Evolutionary conservation across 2,113 vertebrate genomes (phyloP).

Genomic region (Thalassarche chlororhynchos): DNA sequence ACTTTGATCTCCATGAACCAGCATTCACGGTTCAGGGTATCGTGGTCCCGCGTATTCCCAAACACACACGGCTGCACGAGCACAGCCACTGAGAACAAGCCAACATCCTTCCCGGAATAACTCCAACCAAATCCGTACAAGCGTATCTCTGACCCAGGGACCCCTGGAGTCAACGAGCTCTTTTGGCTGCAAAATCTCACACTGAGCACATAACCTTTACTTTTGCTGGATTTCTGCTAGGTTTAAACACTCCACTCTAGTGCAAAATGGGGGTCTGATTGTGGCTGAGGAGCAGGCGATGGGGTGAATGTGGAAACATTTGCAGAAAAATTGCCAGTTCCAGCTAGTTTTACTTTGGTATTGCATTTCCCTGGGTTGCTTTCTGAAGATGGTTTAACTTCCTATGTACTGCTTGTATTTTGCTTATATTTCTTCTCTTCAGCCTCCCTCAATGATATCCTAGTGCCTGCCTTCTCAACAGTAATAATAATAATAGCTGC

Average conservation of each 20-base stretch:
- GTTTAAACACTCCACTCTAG: background rate
- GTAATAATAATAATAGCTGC: constrained; percentile 59
- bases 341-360: background rate
- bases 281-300: background rate
- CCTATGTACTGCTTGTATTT: background rate
- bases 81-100: background rate
- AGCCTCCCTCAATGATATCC: background rate
- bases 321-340: background rate
- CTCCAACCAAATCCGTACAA: background rate
- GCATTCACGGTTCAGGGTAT: background rate
- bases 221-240: background rate
- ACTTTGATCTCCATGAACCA: background rate
- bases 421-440: background rate
- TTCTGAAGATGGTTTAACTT: constrained; percentile 16
- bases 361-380: background rate
- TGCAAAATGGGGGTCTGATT: background rate
- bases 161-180: background rate
- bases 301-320: background rate
- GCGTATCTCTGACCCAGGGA: background rate
- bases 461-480: constrained; percentile 34
- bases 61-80: background rate
- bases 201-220: background rate
- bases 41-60: rapidly evolving
- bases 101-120: background rate
- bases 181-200: background rate